Evolutionary conservation across 2,113 vertebrate species (phyloP).

Genomic region (Cervus canadensis): DNA sequence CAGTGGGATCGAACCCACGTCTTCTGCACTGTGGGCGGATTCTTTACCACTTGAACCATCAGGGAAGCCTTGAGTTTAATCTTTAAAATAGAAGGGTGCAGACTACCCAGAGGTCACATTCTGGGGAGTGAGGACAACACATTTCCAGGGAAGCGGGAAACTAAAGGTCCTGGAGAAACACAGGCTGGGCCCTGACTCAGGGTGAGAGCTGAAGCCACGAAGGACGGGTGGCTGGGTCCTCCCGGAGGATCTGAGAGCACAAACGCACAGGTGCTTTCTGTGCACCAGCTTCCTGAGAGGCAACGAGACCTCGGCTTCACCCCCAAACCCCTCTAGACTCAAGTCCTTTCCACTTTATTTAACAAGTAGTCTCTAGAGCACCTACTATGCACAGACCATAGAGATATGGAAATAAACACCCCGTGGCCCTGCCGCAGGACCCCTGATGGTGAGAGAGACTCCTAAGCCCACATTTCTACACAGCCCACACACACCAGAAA

Average conservation of each 20-base stretch:
- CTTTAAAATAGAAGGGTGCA: neutral
- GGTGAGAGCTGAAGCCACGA: rapidly evolving
- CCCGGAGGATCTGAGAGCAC: rapidly evolving
- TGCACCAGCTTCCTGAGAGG: rapidly evolving
- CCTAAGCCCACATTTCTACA: neutral
- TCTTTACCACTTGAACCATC: neutral
- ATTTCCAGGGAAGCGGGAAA: neutral
- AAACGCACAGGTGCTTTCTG: rapidly evolving
- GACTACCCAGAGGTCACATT: rapidly evolving
- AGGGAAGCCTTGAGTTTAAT: neutral
- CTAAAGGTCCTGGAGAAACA: neutral
- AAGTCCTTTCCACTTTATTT: neutral
- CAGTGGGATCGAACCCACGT: rapidly evolving
- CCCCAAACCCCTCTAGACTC: neutral
- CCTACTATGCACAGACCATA: neutral
- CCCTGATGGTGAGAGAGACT: neutral
- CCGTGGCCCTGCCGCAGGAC: rapidly evolving
- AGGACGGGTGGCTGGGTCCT: rapidly evolving
- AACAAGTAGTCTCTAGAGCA: rapidly evolving
- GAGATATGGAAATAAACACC: neutral
- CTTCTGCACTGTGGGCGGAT: neutral
- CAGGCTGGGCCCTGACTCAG: neutral
- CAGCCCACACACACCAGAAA: rapidly evolving
- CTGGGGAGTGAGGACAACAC: rapidly evolving
- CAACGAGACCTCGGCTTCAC: rapidly evolving